Base-by-base conservation (phyloP, 2,888 invertebrate genomes). In the Polymixis lichenea region DNA sequence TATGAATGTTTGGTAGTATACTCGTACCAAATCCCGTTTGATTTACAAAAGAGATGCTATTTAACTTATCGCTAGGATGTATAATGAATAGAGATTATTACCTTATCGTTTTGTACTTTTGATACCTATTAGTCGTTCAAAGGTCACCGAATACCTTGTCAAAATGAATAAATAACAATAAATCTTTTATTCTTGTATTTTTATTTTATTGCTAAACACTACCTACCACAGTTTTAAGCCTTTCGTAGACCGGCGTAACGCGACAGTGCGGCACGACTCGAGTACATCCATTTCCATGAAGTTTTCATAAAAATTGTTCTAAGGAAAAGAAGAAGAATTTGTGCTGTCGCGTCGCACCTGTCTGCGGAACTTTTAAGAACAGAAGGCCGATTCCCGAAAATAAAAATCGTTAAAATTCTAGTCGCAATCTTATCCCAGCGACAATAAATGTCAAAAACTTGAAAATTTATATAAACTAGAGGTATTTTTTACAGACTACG, bases 111-210 rank as follows among this genome's bases (percentile, higher is more conserved):
- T 96, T 96, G 92, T 95, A 96, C 94, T 96, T 96, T 96, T 96
- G 94, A 95, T 96, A 96, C 92, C 91, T 93, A 91, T 94, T 94
- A 94, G 94, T 95, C 94, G 94, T 94, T 95, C 94, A 93, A 95
- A 96, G 96, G 95, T 96, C 96, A 95, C 95, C 94, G 94, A 95
- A 93, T 95, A 96, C 95, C 96, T 95, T 96, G 93, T 95, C 95
- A 95, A 95, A 95, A 95, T 95, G 92, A 95, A 95, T 96, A 96
- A 96, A 96, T 95, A 94, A 94, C 91, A 94, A 92, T 95, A 94
- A 87, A 95, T 95, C 78, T 91, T 90, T 83, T 88, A 89, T 72
- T 84, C 81, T 86, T 79, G 88, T 85, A 87, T 91, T 94, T 93
- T 92, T 79, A 84, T 87, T 87, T 86, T 68, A 60, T 76, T 88